phyloP scores from a whole-genome alignment of 2,797 vertebrate species.

The Phyllotis vaccarum region DNA sequence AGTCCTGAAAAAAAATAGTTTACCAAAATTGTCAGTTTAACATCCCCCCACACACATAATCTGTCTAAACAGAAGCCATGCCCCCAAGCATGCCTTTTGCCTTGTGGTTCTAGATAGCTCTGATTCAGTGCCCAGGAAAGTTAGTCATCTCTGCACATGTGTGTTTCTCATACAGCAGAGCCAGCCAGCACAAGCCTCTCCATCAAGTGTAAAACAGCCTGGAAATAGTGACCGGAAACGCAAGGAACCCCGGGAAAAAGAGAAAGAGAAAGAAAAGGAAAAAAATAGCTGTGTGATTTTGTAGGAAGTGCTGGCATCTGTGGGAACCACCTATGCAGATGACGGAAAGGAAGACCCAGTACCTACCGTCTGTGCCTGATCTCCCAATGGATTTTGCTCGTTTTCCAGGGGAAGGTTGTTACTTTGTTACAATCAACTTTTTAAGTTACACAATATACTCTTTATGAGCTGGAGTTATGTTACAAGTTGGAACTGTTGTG shows the following conservation, averaged over 20 bases:
- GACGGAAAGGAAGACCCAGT: constrained; percentile 89
- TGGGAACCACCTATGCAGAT: constrained; percentile 84
- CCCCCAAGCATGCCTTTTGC: background rate
- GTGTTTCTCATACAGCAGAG: constrained; percentile 81
- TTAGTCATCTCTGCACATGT: constrained; percentile 18
- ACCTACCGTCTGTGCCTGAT: constrained; percentile 98
- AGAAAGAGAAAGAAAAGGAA: constrained; percentile 93
- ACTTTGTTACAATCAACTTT: constrained; percentile 93
- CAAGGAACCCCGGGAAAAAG: constrained; percentile 91
- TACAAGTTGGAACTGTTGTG: constrained; percentile 86
- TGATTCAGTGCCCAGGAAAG: constrained; percentile 11
- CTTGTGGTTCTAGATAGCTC: background rate
- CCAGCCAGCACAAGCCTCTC: constrained; percentile 91
- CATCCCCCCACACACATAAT: too few species aligned
- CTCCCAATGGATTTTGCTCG: constrained; percentile 89
- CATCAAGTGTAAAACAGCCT: constrained; percentile 91
- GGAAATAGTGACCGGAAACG: constrained; percentile 93
- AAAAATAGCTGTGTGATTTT: constrained; percentile 97
- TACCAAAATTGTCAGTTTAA: constrained; percentile 42
- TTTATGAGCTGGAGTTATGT: constrained; percentile 84
- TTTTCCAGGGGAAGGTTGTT: constrained; percentile 89
- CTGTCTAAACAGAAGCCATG: background rate
- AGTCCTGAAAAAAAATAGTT: constrained; percentile 49
- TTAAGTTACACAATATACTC: constrained; percentile 89
- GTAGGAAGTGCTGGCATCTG: constrained; percentile 89